Evolutionary conservation across 1,140 invertebrate species (phyloP).

Genomic region (Pseudomyrmex cubaensis): DNA sequence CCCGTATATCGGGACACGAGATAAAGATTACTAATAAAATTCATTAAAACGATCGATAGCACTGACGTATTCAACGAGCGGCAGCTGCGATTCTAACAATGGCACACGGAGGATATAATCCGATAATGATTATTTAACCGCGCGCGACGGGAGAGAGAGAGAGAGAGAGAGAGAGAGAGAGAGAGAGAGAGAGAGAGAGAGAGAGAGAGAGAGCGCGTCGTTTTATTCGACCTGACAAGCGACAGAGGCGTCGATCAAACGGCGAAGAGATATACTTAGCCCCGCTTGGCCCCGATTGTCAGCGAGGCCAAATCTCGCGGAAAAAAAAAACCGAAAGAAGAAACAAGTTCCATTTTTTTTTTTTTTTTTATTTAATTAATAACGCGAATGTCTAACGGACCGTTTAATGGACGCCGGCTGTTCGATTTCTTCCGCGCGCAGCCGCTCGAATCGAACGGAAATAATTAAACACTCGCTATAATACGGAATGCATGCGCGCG

Average conservation of each 20-base stretch:
- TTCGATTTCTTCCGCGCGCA: neutral
- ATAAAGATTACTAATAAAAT: constrained; percentile 38
- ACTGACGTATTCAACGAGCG: constrained; percentile 34
- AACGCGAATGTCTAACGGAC: constrained; percentile 32
- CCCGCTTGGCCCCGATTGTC: constrained; percentile 39
- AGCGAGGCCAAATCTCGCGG: constrained; percentile 23
- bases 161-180: neutral
- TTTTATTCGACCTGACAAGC: constrained; percentile 51
- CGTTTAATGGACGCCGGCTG: neutral
- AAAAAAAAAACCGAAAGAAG: constrained; percentile 26
- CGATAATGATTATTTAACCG: constrained; percentile 58
- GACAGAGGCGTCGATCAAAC: constrained; percentile 27
- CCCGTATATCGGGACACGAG: neutral
- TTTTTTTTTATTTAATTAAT: constrained; percentile 25
- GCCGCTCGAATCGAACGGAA: neutral
- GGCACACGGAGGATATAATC: constrained; percentile 28
- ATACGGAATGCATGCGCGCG: neutral
- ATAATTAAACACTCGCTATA: constrained; percentile 35
- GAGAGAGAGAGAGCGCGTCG: neutral
- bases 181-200: neutral
- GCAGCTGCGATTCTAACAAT: constrained; percentile 45
- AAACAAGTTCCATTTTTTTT: neutral
- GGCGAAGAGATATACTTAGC: constrained; percentile 61
- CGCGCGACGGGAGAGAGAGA: constrained; percentile 14
- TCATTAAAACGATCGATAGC: constrained; percentile 39